Conservation (phyloP, 1,140 invertebrate genomes). For the Muscidifurax raptorellus region DNA sequence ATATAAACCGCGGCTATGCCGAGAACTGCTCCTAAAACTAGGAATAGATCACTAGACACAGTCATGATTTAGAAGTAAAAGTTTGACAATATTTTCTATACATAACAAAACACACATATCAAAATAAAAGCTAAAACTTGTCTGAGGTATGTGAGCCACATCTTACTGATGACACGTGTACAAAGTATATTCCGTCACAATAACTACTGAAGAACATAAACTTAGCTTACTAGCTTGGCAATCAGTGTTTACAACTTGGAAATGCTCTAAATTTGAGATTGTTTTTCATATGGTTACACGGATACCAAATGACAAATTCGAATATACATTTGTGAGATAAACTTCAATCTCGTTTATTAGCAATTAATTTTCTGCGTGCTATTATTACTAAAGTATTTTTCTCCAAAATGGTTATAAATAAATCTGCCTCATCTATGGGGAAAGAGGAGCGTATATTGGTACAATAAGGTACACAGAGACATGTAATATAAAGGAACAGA, state of each 20-base stretch:
- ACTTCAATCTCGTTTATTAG: not conserved
- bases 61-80: not conserved
- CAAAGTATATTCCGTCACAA: not conserved
- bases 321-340: too few species aligned
- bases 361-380: not conserved
- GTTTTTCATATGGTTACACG: too few species aligned
- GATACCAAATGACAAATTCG: too few species aligned
- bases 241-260: conserved; percentile 8
- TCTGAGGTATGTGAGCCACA: not conserved
- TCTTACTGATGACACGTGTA: not conserved
- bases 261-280: not conserved
- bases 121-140: not conserved
- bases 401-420: not conserved
- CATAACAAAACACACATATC: not conserved
- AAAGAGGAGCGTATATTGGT: not conserved
- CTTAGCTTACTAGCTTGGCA: not conserved
- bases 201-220: not conserved
- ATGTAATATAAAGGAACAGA: not conserved
- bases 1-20: conserved; percentile 21
- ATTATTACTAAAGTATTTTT: not conserved
- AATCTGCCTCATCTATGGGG: not conserved
- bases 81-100: not conserved
- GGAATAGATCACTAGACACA: not conserved
- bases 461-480: not conserved
- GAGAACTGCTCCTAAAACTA: conserved; percentile 31